These are phyloP conservation scores for Nematolebias whitei DNA, from an alignment of 2,113 vertebrate genomes.

Conservation along the genomic window DNA sequence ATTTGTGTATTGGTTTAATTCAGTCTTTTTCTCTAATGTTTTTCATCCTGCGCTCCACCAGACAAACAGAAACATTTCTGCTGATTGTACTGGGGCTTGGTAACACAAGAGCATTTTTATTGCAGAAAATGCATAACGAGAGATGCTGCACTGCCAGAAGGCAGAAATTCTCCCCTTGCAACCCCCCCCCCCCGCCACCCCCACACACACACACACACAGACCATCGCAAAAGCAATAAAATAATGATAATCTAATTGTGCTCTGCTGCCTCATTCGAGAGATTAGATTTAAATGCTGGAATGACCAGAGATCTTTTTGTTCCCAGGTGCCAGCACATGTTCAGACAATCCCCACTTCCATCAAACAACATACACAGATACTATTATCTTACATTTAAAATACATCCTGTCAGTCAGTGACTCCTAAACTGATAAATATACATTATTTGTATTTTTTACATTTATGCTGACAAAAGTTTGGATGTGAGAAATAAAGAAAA, in stretches of 20 bases:
- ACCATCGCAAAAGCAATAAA: conserved; percentile 36
- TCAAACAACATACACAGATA: neutral
- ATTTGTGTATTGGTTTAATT: too few relatives aligned
- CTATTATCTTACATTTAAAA: neutral
- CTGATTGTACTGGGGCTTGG: conserved; percentile 15
- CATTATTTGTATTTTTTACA: neutral
- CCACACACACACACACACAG: too few relatives aligned
- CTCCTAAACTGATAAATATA: neutral
- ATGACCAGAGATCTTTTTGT: neutral
- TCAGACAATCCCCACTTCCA: conserved; percentile 1
- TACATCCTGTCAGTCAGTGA: neutral
- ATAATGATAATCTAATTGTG: conserved; percentile 34
- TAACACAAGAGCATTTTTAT: neutral
- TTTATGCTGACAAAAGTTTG: neutral
- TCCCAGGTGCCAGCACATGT: conserved; percentile 11
- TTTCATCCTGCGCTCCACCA: neutral
- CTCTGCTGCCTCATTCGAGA: conserved; percentile 8
- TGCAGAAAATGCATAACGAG: conserved; percentile 16
- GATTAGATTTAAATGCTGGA: conserved; percentile 15
- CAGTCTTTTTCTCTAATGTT: neutral
- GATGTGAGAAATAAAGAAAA: neutral
- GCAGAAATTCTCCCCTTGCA: too few relatives aligned
- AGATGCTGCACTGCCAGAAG: conserved; percentile 15
- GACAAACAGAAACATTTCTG: conserved; percentile 9
- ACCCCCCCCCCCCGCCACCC: conserved; percentile 10